phyloP scores from a whole-genome alignment of 2,113 vertebrate species.

The Tylochromis polylepis region DNA sequence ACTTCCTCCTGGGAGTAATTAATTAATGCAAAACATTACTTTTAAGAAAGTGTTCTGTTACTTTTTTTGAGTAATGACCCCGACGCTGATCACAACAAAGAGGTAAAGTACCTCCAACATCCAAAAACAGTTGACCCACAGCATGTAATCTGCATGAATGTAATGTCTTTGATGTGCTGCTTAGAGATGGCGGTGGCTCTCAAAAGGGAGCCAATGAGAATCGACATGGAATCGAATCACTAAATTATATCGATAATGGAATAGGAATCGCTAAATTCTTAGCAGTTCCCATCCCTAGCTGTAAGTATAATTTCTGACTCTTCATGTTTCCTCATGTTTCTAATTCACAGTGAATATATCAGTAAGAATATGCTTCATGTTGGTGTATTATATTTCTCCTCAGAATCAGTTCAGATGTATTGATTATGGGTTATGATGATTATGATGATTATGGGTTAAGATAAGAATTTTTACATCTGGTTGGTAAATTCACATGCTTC shows the following conservation, averaged over 20 bases:
- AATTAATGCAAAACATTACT: not conserved
- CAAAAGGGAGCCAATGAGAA: not conserved
- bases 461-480: not conserved
- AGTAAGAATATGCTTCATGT: not conserved
- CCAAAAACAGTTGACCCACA: not conserved
- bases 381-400: not conserved
- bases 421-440: not conserved
- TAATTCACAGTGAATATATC: not conserved
- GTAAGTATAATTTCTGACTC: not conserved
- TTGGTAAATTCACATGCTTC: not conserved
- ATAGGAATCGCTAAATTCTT: not conserved
- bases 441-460: not conserved
- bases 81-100: not conserved
- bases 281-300: not conserved
- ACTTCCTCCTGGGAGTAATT: not conserved
- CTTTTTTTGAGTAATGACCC: not conserved
- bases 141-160: not conserved
- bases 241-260: not conserved
- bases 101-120: not conserved
- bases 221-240: not conserved
- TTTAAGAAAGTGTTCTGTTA: not conserved
- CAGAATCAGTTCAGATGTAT: not conserved
- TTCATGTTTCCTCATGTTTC: not conserved
- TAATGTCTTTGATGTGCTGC: not conserved
- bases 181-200: not conserved